Percentiles rank a stretch among this genome's conserved stretches.
These are phyloP conservation scores for Flexamia atlantica DNA, from an alignment of 2,888 invertebrate species.

Conservation along the genomic window DNA sequence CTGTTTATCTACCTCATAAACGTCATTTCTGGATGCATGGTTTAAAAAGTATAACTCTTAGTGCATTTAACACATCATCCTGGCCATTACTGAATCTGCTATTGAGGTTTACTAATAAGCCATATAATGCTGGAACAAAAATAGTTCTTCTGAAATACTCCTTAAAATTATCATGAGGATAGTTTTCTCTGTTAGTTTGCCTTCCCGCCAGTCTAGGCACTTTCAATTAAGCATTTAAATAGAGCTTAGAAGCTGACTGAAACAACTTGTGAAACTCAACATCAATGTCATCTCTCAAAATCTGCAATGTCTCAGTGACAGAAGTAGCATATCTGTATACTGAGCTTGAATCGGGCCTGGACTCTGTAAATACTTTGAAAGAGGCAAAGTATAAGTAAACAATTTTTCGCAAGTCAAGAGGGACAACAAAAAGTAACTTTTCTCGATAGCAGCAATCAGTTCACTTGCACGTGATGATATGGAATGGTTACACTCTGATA, in stretches of 20 bases:
- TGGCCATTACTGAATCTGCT: slow-evolving; percentile 23
- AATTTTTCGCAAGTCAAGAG: slow-evolving; percentile 58
- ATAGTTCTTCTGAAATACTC: slow-evolving; percentile 37
- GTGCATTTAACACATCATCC: slow-evolving; percentile 7
- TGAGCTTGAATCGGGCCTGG: slow-evolving; percentile 12
- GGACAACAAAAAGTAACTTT: slow-evolving; percentile 19
- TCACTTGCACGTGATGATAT: slow-evolving; percentile 41
- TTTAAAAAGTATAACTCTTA: background rate
- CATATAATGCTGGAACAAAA: slow-evolving; percentile 44
- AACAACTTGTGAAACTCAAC: slow-evolving; percentile 38
- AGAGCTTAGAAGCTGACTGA: slow-evolving; percentile 4
- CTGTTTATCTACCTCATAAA: background rate
- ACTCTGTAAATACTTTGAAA: slow-evolving; percentile 36
- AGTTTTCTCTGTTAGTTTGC: slow-evolving; percentile 49
- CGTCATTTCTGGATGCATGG: slow-evolving; percentile 3
- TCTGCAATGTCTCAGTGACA: slow-evolving; percentile 28
- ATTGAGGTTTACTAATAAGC: slow-evolving; percentile 6
- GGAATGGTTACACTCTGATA: slow-evolving; percentile 10
- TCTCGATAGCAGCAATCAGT: slow-evolving; percentile 11
- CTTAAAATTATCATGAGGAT: slow-evolving; percentile 1
- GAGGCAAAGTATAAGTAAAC: slow-evolving; percentile 47
- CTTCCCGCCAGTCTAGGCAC: slow-evolving; percentile 14
- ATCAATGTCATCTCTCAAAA: slow-evolving; percentile 27
- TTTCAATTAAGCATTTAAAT: slow-evolving; percentile 19
- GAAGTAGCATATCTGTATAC: slow-evolving; percentile 31